A percentile compares a stretch with the other conserved stretches of the same genome.
Evolutionary conservation across 2,797 vertebrate species (phyloP).

Genomic region (Orestias chungarensis): DNA sequence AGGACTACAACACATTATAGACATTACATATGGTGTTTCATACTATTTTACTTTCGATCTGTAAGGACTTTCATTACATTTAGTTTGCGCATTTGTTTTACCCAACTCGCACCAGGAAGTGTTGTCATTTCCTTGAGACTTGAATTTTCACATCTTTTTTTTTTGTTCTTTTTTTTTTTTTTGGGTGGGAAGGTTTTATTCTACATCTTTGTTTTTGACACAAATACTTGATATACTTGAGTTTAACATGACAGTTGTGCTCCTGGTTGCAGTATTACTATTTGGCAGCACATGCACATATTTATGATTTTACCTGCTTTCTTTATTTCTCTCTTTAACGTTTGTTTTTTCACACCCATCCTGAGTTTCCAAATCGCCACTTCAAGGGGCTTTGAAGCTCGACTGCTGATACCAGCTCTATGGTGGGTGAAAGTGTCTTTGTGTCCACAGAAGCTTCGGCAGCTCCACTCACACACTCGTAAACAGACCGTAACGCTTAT

Average conservation of each 20-base stretch:
- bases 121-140: constrained; percentile 37
- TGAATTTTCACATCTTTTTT: constrained; percentile 34
- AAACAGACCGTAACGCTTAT: constrained; percentile 44
- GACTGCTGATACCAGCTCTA: constrained; percentile 23
- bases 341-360: constrained; percentile 28
- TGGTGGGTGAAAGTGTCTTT: constrained; percentile 40
- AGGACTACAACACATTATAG: constrained; percentile 77
- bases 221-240: constrained; percentile 69
- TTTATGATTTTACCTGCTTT: constrained; percentile 30
- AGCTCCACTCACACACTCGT: constrained; percentile 36
- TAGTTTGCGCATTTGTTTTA: constrained; percentile 86
- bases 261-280: constrained; percentile 78
- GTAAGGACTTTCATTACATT: constrained; percentile 85
- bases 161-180: constrained; percentile 55
- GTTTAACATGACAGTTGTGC: constrained; percentile 77
- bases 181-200: constrained; percentile 51
- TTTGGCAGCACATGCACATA: constrained; percentile 83
- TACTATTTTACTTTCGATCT: constrained; percentile 74
- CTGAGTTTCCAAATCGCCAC: constrained; percentile 27
- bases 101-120: constrained; percentile 73
- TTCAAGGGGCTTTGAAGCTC: constrained; percentile 18
- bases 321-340: too few species aligned
- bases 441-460: constrained; percentile 51
- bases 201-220: constrained; percentile 63
- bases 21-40: constrained; percentile 82